These are phyloP conservation scores for Esperia sulphurella DNA, from an alignment of 2,888 invertebrate genomes.

Conservation along the genomic window DNA sequence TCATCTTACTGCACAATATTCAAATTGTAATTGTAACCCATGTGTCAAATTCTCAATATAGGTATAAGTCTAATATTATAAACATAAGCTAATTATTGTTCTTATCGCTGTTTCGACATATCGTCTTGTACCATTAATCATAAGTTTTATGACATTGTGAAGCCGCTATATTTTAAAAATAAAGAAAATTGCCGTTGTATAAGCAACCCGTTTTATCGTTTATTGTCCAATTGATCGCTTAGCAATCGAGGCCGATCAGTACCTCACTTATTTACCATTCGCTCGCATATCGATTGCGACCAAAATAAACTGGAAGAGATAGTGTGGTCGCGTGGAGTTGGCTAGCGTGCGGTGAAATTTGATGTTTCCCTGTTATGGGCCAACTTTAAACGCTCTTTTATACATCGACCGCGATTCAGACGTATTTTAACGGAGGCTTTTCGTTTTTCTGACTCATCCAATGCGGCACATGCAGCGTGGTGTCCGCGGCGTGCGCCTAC, in stretches of 20 bases:
- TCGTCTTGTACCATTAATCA: constrained; percentile 72
- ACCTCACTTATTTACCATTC: constrained; percentile 59
- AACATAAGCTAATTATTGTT: constrained; percentile 67
- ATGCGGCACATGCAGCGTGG: constrained; percentile 63
- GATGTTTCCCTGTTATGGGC: constrained; percentile 31
- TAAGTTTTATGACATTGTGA: constrained; percentile 76
- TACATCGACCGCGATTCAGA: constrained; percentile 23
- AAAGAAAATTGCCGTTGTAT: constrained; percentile 78
- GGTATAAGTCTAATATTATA: constrained; percentile 51
- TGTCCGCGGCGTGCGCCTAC: constrained; percentile 51
- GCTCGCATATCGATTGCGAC: constrained; percentile 68
- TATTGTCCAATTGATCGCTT: constrained; percentile 67
- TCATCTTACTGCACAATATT: constrained; percentile 47
- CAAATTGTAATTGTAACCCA: constrained; percentile 62
- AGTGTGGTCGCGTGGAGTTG: constrained; percentile 69
- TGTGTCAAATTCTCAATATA: constrained; percentile 69
- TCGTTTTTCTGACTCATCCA: constrained; percentile 75
- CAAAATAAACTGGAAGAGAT: constrained; percentile 75
- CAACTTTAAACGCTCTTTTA: constrained; percentile 25
- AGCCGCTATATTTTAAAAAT: constrained; percentile 79
- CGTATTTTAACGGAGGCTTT: constrained; percentile 52
- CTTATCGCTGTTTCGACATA: constrained; percentile 77
- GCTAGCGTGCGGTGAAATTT: constrained; percentile 59
- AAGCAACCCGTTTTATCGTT: constrained; percentile 75
- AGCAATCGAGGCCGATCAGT: constrained; percentile 57